These are phyloP conservation scores for Platycercus adscitus DNA, from an alignment of 2,113 vertebrate genomes.

Conservation along the genomic window DNA sequence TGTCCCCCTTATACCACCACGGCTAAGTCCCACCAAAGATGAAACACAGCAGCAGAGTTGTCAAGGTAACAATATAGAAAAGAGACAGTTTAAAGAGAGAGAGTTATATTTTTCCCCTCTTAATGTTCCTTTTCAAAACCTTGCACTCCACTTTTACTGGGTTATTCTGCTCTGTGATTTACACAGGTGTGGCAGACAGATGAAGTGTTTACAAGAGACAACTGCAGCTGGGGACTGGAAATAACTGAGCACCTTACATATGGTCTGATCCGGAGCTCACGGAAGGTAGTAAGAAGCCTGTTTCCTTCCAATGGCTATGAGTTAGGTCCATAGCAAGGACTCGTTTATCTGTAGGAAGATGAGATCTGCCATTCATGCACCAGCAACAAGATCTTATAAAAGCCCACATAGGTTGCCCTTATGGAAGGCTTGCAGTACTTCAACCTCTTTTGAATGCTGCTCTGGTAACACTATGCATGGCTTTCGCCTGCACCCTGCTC, in stretches of 20 bases:
- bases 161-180: slow-evolving; percentile 9
- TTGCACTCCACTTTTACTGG: background rate
- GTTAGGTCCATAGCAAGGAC: background rate
- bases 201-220: background rate
- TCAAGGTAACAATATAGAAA: slow-evolving; percentile 75
- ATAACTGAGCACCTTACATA: background rate
- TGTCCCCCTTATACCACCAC: slow-evolving; percentile 38
- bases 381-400: background rate
- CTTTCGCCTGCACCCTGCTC: background rate
- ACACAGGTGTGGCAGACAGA: background rate
- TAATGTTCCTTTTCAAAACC: slow-evolving; percentile 18
- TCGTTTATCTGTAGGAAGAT: background rate
- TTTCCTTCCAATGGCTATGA: background rate
- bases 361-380: background rate
- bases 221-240: background rate
- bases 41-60: slow-evolving; percentile 68
- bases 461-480: rapidly evolving
- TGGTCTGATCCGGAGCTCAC: background rate
- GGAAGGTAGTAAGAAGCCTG: background rate
- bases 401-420: rapidly evolving
- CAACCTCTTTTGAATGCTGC: background rate
- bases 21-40: slow-evolving; percentile 33
- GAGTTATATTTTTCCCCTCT: slow-evolving; percentile 23
- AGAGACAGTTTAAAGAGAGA: slow-evolving; percentile 71
- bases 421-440: background rate